Base-by-base conservation (phyloP, 2,888 invertebrate species). In the Drosophila sordidapex region DNA sequence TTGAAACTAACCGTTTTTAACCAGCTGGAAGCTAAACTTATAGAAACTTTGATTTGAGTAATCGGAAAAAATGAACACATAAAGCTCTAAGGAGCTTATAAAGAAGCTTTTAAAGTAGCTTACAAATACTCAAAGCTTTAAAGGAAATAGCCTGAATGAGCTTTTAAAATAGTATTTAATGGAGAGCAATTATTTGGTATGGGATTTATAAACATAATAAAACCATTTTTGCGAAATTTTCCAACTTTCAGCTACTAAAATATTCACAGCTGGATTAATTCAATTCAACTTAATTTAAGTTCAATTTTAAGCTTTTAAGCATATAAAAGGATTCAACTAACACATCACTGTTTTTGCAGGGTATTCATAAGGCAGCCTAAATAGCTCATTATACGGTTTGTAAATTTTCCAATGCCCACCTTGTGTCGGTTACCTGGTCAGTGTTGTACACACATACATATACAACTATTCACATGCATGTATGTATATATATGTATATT, bases 351-450 rank as follows among this genome's bases (percentile, higher is more conserved):
- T 2, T 33, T 48, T 27, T 49, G 61, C 57, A 79, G 79, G 61
- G 80, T 79, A 79, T 74, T 6, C 10, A 15, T 10, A 8, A 46
- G 8, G 36, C 13, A 48, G 18, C 46, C 15, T 15, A 33, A 36
- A 40, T 15, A 48, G 36, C 48, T 38, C 29, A 52, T 61, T 79
- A 62, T 31, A 51, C 76, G 81, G 60, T 79, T 54, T 61, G 70
- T 74, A 75, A 58, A 75, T 56, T 80, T 61, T 57, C 53, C 38
- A 62, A 53, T 79, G 62, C 21, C 70, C 81, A 78, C 81, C 77
- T 80, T 78, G 77, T 71, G 58, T 71, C 67, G 71, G 66, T 80
- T 76, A 71, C 38, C 67, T 61, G 66, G 74, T 78, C 74, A 76
- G 59, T 59, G 40, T 43, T 59, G 72, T 66, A 13, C 21, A 13